These are phyloP conservation scores for Chironomus riparius DNA, from an alignment of 2,888 invertebrate genomes.

Conservation along the genomic window DNA sequence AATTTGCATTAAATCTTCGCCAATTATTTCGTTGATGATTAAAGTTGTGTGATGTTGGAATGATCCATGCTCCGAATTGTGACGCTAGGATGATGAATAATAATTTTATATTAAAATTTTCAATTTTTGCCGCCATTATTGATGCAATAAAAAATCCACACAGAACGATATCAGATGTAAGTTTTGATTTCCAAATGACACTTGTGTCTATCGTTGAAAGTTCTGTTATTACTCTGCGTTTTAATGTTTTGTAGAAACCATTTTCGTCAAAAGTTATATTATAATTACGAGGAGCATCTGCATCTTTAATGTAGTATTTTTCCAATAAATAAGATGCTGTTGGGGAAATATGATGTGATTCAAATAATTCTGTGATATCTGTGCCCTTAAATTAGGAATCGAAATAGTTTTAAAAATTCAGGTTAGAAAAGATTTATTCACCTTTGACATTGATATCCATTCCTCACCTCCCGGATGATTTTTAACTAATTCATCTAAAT, in stretches of 20 bases:
- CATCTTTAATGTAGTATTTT: constrained; percentile 58
- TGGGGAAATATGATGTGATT: constrained; percentile 57
- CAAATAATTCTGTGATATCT: constrained; percentile 73
- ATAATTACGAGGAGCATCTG: constrained; percentile 49
- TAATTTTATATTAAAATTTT: background rate
- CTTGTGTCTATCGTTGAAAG: constrained; percentile 47
- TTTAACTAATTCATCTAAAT: constrained; percentile 66
- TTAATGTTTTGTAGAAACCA: constrained; percentile 65
- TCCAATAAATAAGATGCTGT: constrained; percentile 50
- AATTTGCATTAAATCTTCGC: constrained; percentile 52
- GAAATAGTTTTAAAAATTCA: no score
- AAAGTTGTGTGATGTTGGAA: constrained; percentile 53
- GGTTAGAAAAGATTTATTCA: constrained; percentile 32
- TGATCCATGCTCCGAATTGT: constrained; percentile 30
- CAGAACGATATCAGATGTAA: background rate
- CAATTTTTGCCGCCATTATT: background rate
- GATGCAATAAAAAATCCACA: background rate
- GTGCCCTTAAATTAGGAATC: no score
- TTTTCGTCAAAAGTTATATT: constrained; percentile 63
- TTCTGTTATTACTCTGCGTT: constrained; percentile 48
- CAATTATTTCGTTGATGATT: constrained; percentile 59
- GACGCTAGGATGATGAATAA: no score
- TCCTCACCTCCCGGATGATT: constrained; percentile 79
- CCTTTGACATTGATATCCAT: constrained; percentile 63
- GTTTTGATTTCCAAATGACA: constrained; percentile 29